Percentiles rank a stretch among this genome's conserved stretches.
phyloP scores from a whole-genome alignment of 30 jellyfish, hydroid and myxozoan species.

The Rhopilema esculentum region DNA sequence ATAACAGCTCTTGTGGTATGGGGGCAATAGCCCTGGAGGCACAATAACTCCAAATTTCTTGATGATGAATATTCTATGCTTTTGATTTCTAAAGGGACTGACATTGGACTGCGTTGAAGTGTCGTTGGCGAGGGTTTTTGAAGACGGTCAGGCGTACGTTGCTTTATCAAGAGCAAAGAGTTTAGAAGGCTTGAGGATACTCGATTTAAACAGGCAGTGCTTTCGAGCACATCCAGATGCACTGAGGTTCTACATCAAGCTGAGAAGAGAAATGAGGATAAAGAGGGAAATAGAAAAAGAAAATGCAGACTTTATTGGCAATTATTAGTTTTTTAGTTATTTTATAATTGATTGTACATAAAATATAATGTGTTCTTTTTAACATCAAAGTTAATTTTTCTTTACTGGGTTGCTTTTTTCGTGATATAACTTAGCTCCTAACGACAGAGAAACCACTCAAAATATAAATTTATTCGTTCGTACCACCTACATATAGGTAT shows the following conservation, averaged over 20 bases:
- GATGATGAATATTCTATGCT: not conserved
- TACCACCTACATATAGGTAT: no score
- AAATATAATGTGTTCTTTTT: not conserved
- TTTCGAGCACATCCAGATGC: conserved; percentile 88
- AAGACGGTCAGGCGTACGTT: conserved; percentile 97
- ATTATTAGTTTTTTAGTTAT: not conserved
- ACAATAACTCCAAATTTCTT: not conserved
- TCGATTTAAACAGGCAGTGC: conserved; percentile 72
- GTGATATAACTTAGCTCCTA: no score
- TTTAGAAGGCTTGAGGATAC: conserved; percentile 78
- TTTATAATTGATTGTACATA: not conserved
- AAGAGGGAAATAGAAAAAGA: not conserved
- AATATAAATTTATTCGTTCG: no score
- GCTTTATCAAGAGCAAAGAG: conserved; percentile 95
- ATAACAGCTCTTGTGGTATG: no score
- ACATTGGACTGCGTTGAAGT: conserved; percentile 96
- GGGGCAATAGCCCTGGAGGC: no score
- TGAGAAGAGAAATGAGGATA: conserved; percentile 73
- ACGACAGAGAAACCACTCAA: no score
- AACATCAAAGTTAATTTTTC: no score
- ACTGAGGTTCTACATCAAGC: conserved; percentile 69
- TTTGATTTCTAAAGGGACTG: conserved; percentile 68
- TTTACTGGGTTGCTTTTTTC: no score
- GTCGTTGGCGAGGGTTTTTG: conserved; percentile 90
- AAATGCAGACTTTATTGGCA: not conserved